Conservation (phyloP, 2,888 invertebrate genomes). For the Papilio gigon region DNA sequence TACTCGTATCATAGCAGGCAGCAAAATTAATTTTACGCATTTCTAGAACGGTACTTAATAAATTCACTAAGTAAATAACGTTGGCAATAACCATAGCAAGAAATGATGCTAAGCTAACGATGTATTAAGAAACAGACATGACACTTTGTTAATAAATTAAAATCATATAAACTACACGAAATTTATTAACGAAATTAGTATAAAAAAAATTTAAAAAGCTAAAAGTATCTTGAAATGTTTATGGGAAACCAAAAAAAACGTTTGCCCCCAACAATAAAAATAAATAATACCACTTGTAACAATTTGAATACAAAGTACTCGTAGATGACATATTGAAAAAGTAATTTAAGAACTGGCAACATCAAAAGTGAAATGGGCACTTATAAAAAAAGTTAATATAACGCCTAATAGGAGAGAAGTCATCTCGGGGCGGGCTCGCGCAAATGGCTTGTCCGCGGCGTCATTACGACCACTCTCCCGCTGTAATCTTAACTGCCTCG, state of each 20-base stretch:
- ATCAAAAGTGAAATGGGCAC: conserved; percentile 38
- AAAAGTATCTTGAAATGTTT: background rate
- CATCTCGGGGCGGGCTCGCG: conserved; percentile 52
- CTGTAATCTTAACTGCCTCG: conserved; percentile 65
- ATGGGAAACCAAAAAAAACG: background rate
- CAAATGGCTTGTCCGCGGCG: conserved; percentile 60
- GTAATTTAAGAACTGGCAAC: conserved; percentile 37
- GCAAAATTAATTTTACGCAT: conserved; percentile 10
- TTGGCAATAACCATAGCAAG: background rate
- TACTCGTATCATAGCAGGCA: background rate
- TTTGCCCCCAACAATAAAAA: background rate
- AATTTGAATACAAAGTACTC: conserved; percentile 6
- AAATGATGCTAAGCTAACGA: background rate
- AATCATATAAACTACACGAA: too few relatives aligned
- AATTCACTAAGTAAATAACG: conserved; percentile 1
- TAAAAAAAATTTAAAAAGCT: background rate
- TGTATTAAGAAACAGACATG: background rate
- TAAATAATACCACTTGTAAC: conserved; percentile 1
- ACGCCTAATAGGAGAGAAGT: conserved; percentile 40
- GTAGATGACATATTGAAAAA: conserved; percentile 32
- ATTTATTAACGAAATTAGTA: background rate
- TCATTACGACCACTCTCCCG: conserved; percentile 62
- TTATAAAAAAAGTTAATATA: conserved; percentile 41
- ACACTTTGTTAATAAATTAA: background rate
- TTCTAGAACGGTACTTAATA: conserved; percentile 9